Conservation (phyloP, 2,113 vertebrate species). For the Diadophis punctatus region DNA sequence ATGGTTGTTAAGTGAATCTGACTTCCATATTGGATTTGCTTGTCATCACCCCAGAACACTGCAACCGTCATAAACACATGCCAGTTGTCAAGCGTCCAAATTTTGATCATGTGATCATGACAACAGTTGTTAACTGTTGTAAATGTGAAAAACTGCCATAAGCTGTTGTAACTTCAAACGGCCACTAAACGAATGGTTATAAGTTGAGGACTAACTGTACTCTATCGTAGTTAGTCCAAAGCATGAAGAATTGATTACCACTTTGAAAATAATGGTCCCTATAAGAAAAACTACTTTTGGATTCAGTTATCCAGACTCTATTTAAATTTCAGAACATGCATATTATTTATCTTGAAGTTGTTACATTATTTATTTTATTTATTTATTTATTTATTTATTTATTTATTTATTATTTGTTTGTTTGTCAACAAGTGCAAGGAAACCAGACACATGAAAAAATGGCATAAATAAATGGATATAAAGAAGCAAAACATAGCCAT, state of each 20-base stretch:
- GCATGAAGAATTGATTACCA: background rate
- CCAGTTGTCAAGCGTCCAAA: background rate
- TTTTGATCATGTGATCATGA: background rate
- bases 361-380: background rate
- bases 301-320: background rate
- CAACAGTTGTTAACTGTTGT: background rate
- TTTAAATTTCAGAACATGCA: background rate
- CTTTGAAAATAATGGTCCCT: background rate
- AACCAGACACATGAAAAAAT: too few relatives aligned
- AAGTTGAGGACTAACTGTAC: background rate
- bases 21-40: background rate
- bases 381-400: too few relatives aligned
- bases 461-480: too few relatives aligned
- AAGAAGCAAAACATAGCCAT: too few relatives aligned
- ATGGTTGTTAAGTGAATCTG: background rate
- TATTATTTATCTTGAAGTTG: background rate
- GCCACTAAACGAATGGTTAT: background rate
- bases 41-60: background rate
- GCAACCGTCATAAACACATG: background rate
- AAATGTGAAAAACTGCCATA: background rate
- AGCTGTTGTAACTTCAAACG: background rate
- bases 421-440: too few relatives aligned
- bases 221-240: background rate
- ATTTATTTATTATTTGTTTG: too few relatives aligned
- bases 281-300: background rate